These are phyloP conservation scores for Aldrovandia affinis DNA, from an alignment of 2,797 vertebrate species.

Conservation along the genomic window DNA sequence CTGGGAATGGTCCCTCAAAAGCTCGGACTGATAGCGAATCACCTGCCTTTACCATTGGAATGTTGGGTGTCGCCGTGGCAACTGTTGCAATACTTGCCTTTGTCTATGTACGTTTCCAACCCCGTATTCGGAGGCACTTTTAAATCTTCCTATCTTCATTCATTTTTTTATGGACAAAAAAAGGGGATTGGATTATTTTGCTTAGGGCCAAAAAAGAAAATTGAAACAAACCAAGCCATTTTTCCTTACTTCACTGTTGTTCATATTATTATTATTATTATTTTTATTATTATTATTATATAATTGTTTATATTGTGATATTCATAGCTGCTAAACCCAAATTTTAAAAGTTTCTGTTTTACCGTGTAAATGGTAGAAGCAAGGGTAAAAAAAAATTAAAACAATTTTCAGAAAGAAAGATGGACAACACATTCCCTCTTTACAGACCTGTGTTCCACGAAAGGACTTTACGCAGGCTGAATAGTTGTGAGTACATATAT, in stretches of 20 bases:
- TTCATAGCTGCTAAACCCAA: constrained; percentile 49
- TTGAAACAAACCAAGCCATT: constrained; percentile 38
- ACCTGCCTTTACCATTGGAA: constrained; percentile 41
- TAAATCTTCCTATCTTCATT: constrained; percentile 43
- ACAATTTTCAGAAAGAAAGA: constrained; percentile 29
- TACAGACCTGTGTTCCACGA: constrained; percentile 39
- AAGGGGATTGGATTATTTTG: constrained; percentile 43
- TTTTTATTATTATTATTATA: constrained; percentile 11
- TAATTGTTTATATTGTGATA: constrained; percentile 41
- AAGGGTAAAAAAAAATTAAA: constrained; percentile 19
- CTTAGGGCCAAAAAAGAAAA: constrained; percentile 62
- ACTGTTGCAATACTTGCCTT: constrained; percentile 39
- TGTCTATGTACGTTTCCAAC: constrained; percentile 57
- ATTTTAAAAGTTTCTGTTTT: constrained; percentile 42
- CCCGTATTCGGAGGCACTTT: constrained; percentile 51
- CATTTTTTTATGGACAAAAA: constrained; percentile 54
- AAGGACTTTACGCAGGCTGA: constrained; percentile 32
- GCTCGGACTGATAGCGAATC: constrained; percentile 51
- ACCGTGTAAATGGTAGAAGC: constrained; percentile 33
- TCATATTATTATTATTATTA: constrained; percentile 10
- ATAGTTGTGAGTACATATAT: constrained; percentile 11
- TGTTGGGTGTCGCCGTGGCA: constrained; percentile 44
- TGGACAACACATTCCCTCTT: constrained; percentile 46
- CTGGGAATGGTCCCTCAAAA: constrained; percentile 58
- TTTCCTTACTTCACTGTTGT: constrained; percentile 35